These are phyloP conservation scores for Miniopterus natalensis DNA, from an alignment of 2,113 vertebrate genomes.

Conservation along the genomic window DNA sequence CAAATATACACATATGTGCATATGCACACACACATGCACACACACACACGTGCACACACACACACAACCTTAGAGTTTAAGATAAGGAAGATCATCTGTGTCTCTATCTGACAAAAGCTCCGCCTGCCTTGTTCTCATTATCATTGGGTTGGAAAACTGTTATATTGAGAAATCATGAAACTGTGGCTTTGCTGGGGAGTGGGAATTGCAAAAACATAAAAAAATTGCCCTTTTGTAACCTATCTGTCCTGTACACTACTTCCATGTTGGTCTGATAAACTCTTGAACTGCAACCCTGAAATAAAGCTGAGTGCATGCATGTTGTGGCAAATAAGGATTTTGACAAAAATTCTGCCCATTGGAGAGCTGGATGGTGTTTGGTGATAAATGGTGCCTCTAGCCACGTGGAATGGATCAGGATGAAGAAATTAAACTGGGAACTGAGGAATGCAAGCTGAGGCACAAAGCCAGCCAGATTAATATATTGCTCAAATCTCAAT, in stretches of 20 bases:
- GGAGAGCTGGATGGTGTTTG: not conserved
- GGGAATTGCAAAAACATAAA: not conserved
- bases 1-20: too few relatives aligned
- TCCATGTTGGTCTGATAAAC: not conserved
- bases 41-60: accelerated
- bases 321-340: not conserved
- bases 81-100: not conserved
- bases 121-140: not conserved
- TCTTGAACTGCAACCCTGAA: not conserved
- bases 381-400: not conserved
- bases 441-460: not conserved
- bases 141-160: not conserved
- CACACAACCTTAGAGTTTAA: not conserved
- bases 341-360: not conserved
- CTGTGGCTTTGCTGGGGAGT: not conserved
- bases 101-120: not conserved
- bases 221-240: not conserved
- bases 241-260: not conserved
- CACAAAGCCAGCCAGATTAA: not conserved
- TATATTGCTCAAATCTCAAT: not conserved
- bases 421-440: not conserved
- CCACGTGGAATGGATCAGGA: not conserved
- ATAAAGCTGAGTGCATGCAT: not conserved
- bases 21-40: too few relatives aligned
- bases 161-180: not conserved